These are phyloP conservation scores for Sphaeridia pumilis DNA, from an alignment of 2,888 invertebrate genomes.

Conservation along the genomic window DNA sequence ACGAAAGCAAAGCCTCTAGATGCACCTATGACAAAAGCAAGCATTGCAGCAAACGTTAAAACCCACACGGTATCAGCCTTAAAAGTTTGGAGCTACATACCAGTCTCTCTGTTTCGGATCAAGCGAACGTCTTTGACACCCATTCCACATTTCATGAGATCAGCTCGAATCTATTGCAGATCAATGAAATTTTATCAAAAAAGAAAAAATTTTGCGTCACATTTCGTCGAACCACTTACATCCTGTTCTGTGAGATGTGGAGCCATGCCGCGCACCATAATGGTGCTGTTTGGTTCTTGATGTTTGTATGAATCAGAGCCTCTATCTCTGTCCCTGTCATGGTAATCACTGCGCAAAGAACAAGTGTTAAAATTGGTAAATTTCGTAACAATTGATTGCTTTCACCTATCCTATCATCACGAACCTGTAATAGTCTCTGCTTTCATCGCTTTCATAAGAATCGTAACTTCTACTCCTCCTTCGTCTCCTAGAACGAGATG, in stretches of 20 bases:
- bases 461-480: constrained; percentile 21
- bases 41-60: no score
- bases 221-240: no score
- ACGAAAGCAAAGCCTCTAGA: constrained; percentile 84
- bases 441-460: constrained; percentile 23
- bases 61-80: no score
- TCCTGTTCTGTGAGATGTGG: constrained; percentile 65
- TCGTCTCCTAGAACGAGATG: constrained; percentile 18
- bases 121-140: constrained; percentile 68
- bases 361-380: neutral
- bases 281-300: constrained; percentile 55
- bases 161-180: constrained; percentile 61
- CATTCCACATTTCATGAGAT: constrained; percentile 59
- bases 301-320: constrained; percentile 44
- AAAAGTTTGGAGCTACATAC: no score
- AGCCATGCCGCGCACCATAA: constrained; percentile 61
- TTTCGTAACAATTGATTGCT: no score
- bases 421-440: constrained; percentile 16
- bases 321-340: constrained; percentile 21
- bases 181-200: no score
- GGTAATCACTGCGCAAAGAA: constrained; percentile 24
- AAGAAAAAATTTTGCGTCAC: no score
- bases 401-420: no score
- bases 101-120: constrained; percentile 72
- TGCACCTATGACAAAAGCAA: constrained; percentile 66